These are phyloP conservation scores for Triplophysa yarkandensis DNA, from an alignment of 2,797 vertebrate species.

Conservation along the genomic window DNA sequence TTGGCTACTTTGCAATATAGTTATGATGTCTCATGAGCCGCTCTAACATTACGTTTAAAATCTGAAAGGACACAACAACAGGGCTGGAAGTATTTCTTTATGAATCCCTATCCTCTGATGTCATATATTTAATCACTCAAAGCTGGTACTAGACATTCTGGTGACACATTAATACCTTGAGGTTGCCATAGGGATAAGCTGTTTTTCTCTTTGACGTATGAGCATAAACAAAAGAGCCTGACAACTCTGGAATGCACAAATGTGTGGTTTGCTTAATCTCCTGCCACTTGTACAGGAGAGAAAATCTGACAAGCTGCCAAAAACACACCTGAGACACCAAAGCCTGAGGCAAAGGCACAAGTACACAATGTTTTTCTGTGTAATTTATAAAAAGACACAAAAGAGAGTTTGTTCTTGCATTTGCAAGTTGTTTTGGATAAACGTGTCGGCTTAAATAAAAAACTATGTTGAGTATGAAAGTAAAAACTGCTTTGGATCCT, in stretches of 20 bases:
- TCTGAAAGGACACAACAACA: too few relatives aligned
- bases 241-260: conserved; percentile 15
- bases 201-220: neutral
- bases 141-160: neutral
- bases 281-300: conserved; percentile 23
- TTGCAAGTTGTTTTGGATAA: neutral
- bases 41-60: too few relatives aligned
- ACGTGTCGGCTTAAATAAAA: neutral
- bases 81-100: neutral
- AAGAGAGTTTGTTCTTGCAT: neutral
- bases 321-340: conserved; percentile 9
- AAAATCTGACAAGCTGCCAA: conserved; percentile 25
- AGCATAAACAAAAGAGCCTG: conserved; percentile 11
- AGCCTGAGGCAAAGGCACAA: conserved; percentile 18
- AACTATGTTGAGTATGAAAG: neutral
- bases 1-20: too few relatives aligned
- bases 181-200: conserved; percentile 2
- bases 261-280: conserved; percentile 8
- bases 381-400: conserved; percentile 13
- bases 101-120: neutral
- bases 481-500: neutral
- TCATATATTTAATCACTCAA: conserved; percentile 21
- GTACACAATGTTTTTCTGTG: conserved; percentile 3
- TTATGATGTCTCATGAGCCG: too few relatives aligned
- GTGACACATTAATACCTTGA: neutral